phyloP scores from a whole-genome alignment of 1,140 invertebrate species.

The Procambarus clarkii region DNA sequence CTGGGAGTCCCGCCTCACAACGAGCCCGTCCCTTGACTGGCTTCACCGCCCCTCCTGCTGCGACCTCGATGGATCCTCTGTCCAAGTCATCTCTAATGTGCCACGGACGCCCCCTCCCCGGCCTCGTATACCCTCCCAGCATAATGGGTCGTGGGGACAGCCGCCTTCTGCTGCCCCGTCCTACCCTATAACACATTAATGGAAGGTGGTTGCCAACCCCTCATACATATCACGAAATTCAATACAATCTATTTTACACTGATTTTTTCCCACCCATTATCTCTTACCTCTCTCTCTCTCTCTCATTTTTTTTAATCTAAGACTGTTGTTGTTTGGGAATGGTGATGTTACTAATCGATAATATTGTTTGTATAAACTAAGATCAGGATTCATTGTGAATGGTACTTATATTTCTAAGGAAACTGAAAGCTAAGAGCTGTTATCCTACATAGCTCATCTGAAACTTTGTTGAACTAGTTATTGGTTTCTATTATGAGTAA shows the following conservation, averaged over 20 bases:
- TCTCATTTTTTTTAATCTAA: no score
- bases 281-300: background rate
- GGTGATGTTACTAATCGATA: no score
- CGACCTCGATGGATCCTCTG: background rate
- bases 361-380: no score
- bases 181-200: background rate
- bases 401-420: no score
- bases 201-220: background rate
- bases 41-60: background rate
- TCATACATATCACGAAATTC: no score
- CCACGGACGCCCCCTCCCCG: background rate
- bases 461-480: no score
- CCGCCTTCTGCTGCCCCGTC: background rate
- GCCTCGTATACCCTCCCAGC: background rate
- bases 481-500: no score
- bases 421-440: no score
- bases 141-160: background rate
- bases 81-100: constrained; percentile 7
- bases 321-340: no score
- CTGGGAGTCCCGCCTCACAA: background rate
- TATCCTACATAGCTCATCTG: no score
- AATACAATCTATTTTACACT: no score
- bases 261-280: background rate
- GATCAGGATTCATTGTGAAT: no score
- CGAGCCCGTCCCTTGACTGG: background rate